Percentiles rank a stretch among this genome's conserved stretches.
These are phyloP conservation scores for Odontothrips loti DNA, from an alignment of 2,888 invertebrate genomes.

Conservation along the genomic window DNA sequence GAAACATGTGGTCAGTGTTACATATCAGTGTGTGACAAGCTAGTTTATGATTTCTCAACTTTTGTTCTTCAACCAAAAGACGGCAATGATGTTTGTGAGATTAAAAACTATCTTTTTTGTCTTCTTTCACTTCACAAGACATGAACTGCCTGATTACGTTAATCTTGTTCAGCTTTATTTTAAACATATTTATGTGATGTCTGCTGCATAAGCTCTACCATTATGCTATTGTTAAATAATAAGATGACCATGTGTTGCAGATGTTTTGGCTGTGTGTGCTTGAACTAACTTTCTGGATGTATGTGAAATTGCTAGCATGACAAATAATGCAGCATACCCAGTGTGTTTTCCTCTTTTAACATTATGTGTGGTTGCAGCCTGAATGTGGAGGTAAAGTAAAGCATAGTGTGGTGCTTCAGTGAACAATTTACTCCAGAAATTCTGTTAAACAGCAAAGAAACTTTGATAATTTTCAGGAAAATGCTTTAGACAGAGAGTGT, in stretches of 20 bases:
- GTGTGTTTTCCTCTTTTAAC: constrained; percentile 18
- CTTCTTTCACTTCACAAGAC: no score
- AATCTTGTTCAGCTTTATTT: no score
- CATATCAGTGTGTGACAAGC: background rate
- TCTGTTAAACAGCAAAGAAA: background rate
- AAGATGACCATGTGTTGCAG: background rate
- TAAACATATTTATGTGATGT: no score
- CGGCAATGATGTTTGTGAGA: no score
- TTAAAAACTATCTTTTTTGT: no score
- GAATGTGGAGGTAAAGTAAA: background rate
- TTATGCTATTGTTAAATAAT: no score
- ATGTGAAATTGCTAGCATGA: constrained; percentile 25
- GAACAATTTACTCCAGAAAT: no score
- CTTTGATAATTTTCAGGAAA: constrained; percentile 56
- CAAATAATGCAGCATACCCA: background rate
- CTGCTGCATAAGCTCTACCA: no score
- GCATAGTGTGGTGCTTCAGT: background rate
- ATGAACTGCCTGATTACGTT: no score
- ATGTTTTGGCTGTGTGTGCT: background rate
- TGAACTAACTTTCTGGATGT: background rate
- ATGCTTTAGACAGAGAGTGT: constrained; percentile 79
- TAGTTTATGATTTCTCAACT: no score
- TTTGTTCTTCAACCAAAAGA: no score
- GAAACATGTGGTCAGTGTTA: constrained; percentile 71
- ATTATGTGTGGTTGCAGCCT: constrained; percentile 27